Base-by-base conservation (phyloP, 1,140 invertebrate species). In the Hycleus cichorii region DNA sequence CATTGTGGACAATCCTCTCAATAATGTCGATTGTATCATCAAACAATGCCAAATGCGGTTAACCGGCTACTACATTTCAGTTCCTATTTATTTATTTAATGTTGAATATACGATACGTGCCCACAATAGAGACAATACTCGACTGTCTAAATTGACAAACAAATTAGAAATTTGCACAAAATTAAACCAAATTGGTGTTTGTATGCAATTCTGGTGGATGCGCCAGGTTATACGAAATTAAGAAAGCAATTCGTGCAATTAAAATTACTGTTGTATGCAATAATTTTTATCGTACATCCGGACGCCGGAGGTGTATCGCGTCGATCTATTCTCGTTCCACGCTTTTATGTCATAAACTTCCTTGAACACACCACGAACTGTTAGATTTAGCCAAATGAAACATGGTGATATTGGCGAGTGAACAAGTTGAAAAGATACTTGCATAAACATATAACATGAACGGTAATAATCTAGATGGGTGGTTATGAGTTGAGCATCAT, bases 41-140 rank as follows among this genome's bases (percentile, higher is more conserved):
- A 69, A 69, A 69, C 67, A 69, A 69, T 68, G 67, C 64, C 67
- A 67, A 61, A 25, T 64, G 67, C 57, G 67, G 67, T 69, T 67
- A 64, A 26, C 64, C 62, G 60, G 55, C 39, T 53, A 48, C 62
- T 67, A 64, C 64, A 57, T 69, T 64, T 61, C 56, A 64, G 63
- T 69, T 66, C 63, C 58, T 64, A 58, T 65, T 66, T 63, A 65
- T 60, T 68, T 68, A 68, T 66, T 66, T 65, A 49, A 48, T 55
- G 64, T 58, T 58, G 58, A 32, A 32, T 7, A 32, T 32, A 32
- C 32, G 32, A 32, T 32, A 32, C 7, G 4, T 32, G 7, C 7
- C 7, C 1, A 32, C 7, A 32, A 32, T 32, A 7, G 7, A 32
- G 7, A 32, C 32, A 5, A 32, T 32, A 32, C 2, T 32, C 7